These are phyloP conservation scores for Thomomys bottae DNA, from an alignment of 2,113 vertebrate species.

Conservation along the genomic window DNA sequence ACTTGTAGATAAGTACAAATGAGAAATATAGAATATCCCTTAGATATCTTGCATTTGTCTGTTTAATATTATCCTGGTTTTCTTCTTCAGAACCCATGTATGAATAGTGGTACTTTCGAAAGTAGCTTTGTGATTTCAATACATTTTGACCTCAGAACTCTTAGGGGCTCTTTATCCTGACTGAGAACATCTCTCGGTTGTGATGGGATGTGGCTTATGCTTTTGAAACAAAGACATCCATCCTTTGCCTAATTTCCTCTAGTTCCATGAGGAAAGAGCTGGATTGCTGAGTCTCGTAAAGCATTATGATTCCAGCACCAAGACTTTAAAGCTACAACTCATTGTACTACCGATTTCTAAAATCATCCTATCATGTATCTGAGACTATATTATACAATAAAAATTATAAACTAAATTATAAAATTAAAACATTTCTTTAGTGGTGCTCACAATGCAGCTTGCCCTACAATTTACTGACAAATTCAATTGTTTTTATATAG, in stretches of 20 bases:
- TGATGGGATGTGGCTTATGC: not conserved
- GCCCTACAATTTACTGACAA: not conserved
- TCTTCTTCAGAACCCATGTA: not conserved
- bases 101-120: not conserved
- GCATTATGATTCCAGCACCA: not conserved
- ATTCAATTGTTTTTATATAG: not conserved
- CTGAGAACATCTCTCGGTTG: not conserved
- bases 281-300: not conserved
- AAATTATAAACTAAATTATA: not conserved
- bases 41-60: not conserved
- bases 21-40: not conserved
- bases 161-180: not conserved
- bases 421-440: not conserved
- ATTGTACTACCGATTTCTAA: not conserved
- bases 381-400: not conserved
- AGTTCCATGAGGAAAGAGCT: not conserved
- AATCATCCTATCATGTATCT: not conserved
- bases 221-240: not conserved
- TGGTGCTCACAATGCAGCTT: not conserved
- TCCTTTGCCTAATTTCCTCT: not conserved
- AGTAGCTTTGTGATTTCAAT: not conserved
- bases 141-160: not conserved
- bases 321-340: slow-evolving; percentile 8
- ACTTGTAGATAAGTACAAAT: not conserved
- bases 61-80: not conserved